Conservation (phyloP, 1,140 invertebrate species). For the Heliconius eleuchia region DNA sequence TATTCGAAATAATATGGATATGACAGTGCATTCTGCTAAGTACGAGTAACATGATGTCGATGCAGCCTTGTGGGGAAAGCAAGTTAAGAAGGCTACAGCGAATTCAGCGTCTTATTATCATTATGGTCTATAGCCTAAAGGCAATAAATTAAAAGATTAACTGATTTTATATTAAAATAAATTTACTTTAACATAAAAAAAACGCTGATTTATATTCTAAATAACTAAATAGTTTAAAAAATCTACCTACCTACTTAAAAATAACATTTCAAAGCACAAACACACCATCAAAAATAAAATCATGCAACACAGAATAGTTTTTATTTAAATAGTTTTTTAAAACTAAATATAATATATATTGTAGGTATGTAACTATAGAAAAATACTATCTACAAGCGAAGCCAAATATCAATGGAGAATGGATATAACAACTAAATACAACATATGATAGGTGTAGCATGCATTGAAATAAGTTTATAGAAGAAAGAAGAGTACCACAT, state of each 20-base stretch:
- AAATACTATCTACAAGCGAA: conserved; percentile 41
- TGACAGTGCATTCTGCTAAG: conserved; percentile 23
- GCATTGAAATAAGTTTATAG: conserved; percentile 42
- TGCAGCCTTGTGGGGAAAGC: conserved; percentile 33
- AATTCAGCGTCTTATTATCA: not conserved
- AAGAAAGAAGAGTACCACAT: conserved; percentile 70
- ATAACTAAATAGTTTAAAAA: not conserved
- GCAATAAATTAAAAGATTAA: not conserved
- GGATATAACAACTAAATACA: conserved; percentile 35
- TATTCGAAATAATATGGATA: conserved; percentile 11
- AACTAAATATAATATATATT: not conserved
- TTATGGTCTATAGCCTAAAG: not conserved
- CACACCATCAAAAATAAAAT: not conserved
- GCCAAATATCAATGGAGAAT: conserved; percentile 53
- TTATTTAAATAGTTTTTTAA: not conserved
- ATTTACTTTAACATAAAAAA: not conserved
- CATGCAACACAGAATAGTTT: not conserved
- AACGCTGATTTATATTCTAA: not conserved
- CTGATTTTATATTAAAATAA: not conserved
- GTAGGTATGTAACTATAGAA: not conserved
- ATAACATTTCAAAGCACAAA: not conserved
- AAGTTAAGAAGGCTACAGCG: conserved; percentile 28
- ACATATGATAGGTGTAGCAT: conserved; percentile 35
- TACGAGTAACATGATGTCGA: conserved; percentile 31
- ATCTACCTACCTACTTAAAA: not conserved